Evolutionary conservation across 1,140 invertebrate genomes (phyloP).

Genomic region (Drosophila sturtevanti): DNA sequence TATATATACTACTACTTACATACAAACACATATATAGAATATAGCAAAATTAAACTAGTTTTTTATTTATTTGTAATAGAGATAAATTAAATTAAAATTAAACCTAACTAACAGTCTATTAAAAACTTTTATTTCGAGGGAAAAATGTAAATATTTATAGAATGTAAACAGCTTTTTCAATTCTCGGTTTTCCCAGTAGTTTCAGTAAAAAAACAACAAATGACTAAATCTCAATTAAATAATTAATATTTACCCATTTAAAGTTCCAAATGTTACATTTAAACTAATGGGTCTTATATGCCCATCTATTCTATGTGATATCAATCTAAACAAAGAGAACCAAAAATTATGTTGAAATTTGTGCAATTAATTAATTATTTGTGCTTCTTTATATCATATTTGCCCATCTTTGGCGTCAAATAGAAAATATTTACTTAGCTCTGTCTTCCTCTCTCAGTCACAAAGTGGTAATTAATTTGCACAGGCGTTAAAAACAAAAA

Average conservation of each 20-base stretch:
- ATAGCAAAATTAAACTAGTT: too few species aligned
- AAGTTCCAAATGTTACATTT: background rate
- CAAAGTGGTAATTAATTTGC: slow-evolving; percentile 38
- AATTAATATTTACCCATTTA: background rate
- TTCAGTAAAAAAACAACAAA: too few species aligned
- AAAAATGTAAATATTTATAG: too few species aligned
- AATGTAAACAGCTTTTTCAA: too few species aligned
- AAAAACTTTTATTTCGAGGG: too few species aligned
- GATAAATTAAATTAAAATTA: too few species aligned
- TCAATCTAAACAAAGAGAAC: background rate
- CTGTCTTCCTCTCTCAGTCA: background rate
- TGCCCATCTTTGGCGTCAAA: slow-evolving; percentile 41
- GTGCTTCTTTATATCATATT: slow-evolving; percentile 37
- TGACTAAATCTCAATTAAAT: too few species aligned
- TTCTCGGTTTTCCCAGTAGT: too few species aligned
- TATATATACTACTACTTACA: too few species aligned
- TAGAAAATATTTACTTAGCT: slow-evolving; percentile 55
- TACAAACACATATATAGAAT: too few species aligned
- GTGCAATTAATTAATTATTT: slow-evolving; percentile 41
- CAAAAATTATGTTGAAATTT: slow-evolving; percentile 13
- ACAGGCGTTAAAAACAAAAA: slow-evolving; percentile 14
- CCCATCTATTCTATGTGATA: background rate
- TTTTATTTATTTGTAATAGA: too few species aligned
- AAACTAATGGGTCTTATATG: background rate
- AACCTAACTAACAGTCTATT: too few species aligned